A percentile compares a stretch with the other conserved stretches of the same genome.
These are phyloP conservation scores for Chondrilla cf. caribensis DNA, from an alignment of 37 sponge, comb jelly and placozoan genomes.

Conservation along the genomic window DNA sequence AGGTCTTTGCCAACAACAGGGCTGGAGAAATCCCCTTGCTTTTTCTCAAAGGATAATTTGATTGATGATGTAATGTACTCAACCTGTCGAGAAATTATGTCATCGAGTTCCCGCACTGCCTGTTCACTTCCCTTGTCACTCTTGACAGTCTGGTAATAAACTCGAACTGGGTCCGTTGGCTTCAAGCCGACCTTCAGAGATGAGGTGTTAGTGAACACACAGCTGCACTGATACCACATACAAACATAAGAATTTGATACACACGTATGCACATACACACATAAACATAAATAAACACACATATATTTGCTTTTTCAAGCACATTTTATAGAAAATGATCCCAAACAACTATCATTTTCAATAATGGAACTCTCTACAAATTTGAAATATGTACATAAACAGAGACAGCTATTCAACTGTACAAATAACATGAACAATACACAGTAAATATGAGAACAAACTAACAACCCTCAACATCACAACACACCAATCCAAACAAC, in stretches of 20 bases:
- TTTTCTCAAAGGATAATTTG: constrained; percentile 50
- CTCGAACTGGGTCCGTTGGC: constrained; percentile 60
- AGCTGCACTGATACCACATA: too few species aligned
- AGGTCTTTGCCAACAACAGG: constrained; percentile 42
- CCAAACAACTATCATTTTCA: too few species aligned
- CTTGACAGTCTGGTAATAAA: constrained; percentile 46
- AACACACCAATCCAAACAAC: background rate
- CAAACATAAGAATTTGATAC: background rate
- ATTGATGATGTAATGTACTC: constrained; percentile 68
- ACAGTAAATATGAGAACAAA: background rate
- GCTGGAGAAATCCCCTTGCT: background rate
- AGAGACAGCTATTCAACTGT: too few species aligned
- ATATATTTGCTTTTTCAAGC: too few species aligned
- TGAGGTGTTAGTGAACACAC: too few species aligned
- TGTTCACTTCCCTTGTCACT: constrained; percentile 17
- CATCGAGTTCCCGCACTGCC: constrained; percentile 20
- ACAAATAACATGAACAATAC: too few species aligned
- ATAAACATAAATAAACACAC: background rate
- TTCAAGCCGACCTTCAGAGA: constrained; percentile 61
- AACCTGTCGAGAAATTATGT: constrained; percentile 45
- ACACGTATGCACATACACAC: background rate
- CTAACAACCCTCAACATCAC: background rate
- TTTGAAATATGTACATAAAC: too few species aligned
- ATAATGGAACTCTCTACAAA: too few species aligned
- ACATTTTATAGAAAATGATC: too few species aligned